Percentiles rank a stretch among this genome's conserved stretches.
Evolutionary conservation across 30 jellyfish, hydroid and myxozoan species (phyloP).

Genomic region (Mastigias papua): DNA sequence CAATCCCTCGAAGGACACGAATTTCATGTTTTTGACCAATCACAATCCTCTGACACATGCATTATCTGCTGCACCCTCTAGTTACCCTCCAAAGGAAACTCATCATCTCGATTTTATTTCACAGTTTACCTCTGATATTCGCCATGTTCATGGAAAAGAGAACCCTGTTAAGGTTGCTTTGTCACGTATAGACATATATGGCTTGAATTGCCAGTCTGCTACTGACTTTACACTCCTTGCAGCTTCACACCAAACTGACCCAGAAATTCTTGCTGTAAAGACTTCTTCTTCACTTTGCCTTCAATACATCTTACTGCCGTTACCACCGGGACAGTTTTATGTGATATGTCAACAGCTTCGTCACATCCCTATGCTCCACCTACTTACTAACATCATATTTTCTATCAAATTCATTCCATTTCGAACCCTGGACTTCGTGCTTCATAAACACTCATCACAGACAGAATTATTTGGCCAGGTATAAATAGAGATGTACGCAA

Average conservation of each 20-base stretch:
- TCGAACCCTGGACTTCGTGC: conserved; percentile 43
- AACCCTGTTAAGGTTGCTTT: conserved; percentile 43
- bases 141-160: neutral
- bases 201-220: neutral
- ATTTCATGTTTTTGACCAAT: neutral
- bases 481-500: neutral
- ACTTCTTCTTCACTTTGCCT: conserved; percentile 15
- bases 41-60: conserved; percentile 22
- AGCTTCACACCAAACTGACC: neutral
- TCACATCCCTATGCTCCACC: conserved; percentile 34
- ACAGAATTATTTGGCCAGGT: conserved; percentile 32
- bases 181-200: conserved; percentile 25
- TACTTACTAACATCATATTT: neutral
- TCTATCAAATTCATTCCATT: neutral
- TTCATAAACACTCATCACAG: conserved; percentile 7
- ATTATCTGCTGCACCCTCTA: neutral
- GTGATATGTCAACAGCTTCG: no score
- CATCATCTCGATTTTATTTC: no score
- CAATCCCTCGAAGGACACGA: no score
- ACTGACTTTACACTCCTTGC: conserved; percentile 6
- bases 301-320: neutral
- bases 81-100: no score
- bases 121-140: no score
- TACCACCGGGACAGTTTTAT: conserved; percentile 2
- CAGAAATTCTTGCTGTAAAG: neutral